Percentiles rank a stretch among this genome's conserved stretches.
Evolutionary conservation across 1,140 invertebrate species (phyloP).

Genomic region (Cydia fagiglandana): DNA sequence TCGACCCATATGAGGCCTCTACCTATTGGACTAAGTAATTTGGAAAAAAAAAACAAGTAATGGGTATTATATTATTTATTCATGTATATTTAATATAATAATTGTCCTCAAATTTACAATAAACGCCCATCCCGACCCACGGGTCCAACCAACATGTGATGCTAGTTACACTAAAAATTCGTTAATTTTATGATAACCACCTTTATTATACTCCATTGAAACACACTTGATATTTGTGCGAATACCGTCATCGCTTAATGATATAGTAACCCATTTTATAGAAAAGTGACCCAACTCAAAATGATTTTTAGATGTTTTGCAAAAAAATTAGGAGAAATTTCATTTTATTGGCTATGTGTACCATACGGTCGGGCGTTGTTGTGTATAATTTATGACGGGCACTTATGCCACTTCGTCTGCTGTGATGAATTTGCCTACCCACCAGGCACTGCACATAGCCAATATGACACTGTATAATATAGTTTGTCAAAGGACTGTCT

Average conservation of each 20-base stretch:
- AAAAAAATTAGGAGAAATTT: too few relatives aligned
- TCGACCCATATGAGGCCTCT: too few relatives aligned
- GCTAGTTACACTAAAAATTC: conserved; percentile 28
- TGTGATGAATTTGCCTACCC: too few relatives aligned
- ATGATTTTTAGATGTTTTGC: too few relatives aligned
- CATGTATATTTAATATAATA: conserved; percentile 32
- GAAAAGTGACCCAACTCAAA: too few relatives aligned
- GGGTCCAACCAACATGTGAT: conserved; percentile 4
- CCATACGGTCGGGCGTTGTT: too few relatives aligned
- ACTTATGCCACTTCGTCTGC: too few relatives aligned
- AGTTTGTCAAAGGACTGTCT: too few relatives aligned
- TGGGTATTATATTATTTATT: conserved; percentile 31
- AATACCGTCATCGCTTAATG: neutral
- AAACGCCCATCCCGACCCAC: neutral
- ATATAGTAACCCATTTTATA: neutral
- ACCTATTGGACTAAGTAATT: neutral
- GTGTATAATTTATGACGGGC: too few relatives aligned
- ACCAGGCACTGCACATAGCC: too few relatives aligned
- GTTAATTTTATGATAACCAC: conserved; percentile 26
- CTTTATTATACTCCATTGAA: neutral
- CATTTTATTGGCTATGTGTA: too few relatives aligned
- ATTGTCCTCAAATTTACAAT: conserved; percentile 29
- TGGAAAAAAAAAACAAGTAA: neutral
- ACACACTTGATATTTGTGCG: conserved; percentile 27
- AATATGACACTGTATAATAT: neutral